Base-by-base conservation (phyloP, 2,113 vertebrate genomes). In the Peromyscus polionotus region DNA sequence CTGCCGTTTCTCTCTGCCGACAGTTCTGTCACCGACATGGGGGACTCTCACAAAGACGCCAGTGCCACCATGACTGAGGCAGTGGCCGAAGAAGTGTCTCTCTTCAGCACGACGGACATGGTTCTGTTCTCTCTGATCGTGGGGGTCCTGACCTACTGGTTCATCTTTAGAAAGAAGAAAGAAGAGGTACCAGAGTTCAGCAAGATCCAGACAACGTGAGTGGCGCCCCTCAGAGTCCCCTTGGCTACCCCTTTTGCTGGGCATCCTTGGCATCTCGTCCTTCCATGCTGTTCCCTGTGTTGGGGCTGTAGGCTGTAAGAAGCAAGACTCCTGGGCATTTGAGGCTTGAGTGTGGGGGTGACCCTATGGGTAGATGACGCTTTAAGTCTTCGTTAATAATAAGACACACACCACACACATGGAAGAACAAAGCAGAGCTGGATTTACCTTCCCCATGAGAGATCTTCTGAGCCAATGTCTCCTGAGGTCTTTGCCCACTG, bases 131-230 rank as follows among this genome's bases (percentile, higher is more conserved):
- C 99, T 0, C 97, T 99, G 93, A 99, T 99, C n/a, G 81, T 98
- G 0, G 99, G 99, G 1, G 96, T 99, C 9, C 79, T 99, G 3
- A 98, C 99, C 70, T 99, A 99, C 97, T 99, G 99, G 99, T 99
- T 99, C 96, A 98, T 99, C 98, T 99, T 99, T 96, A 99, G 99
- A 94, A 99, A 99, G 99, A 99, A 99, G 97, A 99, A 99, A 3
- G 99, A 99, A n/a, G 99, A 99, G 87, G 73, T 99, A 48, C 99
- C 99, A 0, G 99, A 99, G 28, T 99, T 99, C 97, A 99, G 99
- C 97, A 99, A 99, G 96, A 98, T 99, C 0, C 99, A 99, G 4
- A 48, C 98, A 73, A 22, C 13, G 98, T 99, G 97, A 99, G 98
- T 99, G 94, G 13, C 48, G 0, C 9, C 14, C 1, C 85, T 19